These are phyloP conservation scores for Melanostigma gelatinosum DNA, from an alignment of 2,113 vertebrate genomes.

Conservation along the genomic window DNA sequence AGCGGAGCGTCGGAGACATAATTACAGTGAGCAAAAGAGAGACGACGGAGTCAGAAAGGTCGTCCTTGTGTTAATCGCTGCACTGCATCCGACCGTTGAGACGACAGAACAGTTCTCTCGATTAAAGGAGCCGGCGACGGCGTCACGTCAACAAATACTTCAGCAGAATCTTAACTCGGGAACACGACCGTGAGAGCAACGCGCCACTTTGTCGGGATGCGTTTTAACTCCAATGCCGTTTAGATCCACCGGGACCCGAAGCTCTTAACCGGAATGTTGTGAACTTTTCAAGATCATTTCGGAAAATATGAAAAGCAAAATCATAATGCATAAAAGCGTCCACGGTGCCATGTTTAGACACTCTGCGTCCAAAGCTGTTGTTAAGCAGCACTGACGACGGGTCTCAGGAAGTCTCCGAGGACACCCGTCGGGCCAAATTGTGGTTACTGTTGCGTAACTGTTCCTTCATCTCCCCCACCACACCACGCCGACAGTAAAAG, in stretches of 20 bases:
- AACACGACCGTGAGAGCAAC: constrained; percentile 11
- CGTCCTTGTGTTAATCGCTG: constrained; percentile 46
- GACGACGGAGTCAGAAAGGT: constrained; percentile 38
- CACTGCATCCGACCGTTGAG: constrained; percentile 25
- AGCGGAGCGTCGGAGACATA: constrained; percentile 37
- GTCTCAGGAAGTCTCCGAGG: neutral
- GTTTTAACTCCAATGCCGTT: neutral
- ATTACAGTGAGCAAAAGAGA: constrained; percentile 49
- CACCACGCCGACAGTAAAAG: neutral
- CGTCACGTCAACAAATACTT: constrained; percentile 33
- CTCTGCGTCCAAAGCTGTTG: no score
- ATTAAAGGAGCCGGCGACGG: constrained; percentile 36
- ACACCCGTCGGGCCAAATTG: neutral
- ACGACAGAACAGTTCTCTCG: constrained; percentile 39
- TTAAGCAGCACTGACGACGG: neutral
- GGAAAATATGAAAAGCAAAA: neutral
- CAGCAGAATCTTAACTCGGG: neutral
- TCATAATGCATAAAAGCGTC: neutral
- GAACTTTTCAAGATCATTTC: neutral
- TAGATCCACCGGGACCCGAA: neutral
- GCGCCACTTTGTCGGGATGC: neutral
- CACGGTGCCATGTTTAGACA: no score
- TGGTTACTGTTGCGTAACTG: neutral
- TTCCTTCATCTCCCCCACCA: neutral
- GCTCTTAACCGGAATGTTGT: neutral